phyloP scores from a whole-genome alignment of 2,113 vertebrate species.

The Pipra filicauda region DNA sequence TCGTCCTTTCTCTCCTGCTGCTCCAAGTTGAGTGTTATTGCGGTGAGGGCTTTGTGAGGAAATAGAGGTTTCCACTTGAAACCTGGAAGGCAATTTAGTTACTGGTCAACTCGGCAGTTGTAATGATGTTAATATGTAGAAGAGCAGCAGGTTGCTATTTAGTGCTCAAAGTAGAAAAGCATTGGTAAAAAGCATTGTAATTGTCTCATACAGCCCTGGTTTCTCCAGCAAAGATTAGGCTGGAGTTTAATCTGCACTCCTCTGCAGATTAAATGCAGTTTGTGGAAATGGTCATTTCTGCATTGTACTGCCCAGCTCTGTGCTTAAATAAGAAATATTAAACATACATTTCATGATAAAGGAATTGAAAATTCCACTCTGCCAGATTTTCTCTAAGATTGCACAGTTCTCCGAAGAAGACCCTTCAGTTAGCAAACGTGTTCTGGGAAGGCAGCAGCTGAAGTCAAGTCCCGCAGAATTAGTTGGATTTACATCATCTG shows the following conservation, averaged over 20 bases:
- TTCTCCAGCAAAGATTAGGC: neutral
- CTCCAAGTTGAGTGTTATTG: fast-evolving
- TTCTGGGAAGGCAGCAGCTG: neutral
- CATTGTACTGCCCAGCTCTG: neutral
- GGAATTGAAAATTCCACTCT: neutral
- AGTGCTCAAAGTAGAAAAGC: neutral
- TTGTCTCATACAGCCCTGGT: neutral
- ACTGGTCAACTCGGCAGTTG: neutral
- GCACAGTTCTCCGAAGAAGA: neutral
- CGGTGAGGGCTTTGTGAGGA: neutral
- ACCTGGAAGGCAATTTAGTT: neutral
- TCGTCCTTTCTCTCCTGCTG: too few relatives aligned
- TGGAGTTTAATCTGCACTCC: neutral
- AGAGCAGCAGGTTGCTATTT: neutral
- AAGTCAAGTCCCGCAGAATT: neutral
- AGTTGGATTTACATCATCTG: neutral
- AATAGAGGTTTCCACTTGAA: neutral
- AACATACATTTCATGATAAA: neutral
- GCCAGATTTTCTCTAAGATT: neutral
- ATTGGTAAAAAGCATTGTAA: fast-evolving
- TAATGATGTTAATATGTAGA: neutral
- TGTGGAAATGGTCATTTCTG: neutral
- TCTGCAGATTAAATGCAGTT: neutral
- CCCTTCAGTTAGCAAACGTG: neutral
- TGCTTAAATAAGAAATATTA: neutral